These are phyloP conservation scores for Phoxinus dragarum DNA, from an alignment of 2,797 vertebrate genomes.

Conservation along the genomic window DNA sequence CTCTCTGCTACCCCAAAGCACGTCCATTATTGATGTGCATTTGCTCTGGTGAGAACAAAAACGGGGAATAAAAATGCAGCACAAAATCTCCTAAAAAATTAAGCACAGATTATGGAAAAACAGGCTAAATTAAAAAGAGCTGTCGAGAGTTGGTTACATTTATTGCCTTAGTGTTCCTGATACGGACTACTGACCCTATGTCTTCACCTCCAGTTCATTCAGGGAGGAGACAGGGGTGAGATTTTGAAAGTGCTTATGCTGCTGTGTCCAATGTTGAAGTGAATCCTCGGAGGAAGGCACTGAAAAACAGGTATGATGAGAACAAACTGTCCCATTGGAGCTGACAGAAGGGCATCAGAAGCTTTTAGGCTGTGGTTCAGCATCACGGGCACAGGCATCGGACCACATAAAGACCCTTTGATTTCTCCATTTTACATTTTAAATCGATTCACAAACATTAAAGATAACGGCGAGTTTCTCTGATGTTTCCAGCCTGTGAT, in stretches of 20 bases:
- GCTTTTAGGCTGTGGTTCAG: slow-evolving; percentile 1
- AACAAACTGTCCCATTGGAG: slow-evolving; percentile 28
- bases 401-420: slow-evolving; percentile 54
- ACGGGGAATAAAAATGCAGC: slow-evolving; percentile 69
- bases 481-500: slow-evolving; percentile 33
- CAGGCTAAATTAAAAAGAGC: slow-evolving; percentile 46
- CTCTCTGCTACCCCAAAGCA: slow-evolving; percentile 58
- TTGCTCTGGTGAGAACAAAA: slow-evolving; percentile 79
- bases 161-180: slow-evolving; percentile 33
- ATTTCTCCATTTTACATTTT: slow-evolving; percentile 44
- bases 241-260: slow-evolving; percentile 24
- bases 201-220: slow-evolving; percentile 13
- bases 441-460: slow-evolving; percentile 43
- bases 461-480: slow-evolving; percentile 34
- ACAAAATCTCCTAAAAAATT: slow-evolving; percentile 78
- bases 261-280: slow-evolving; percentile 1
- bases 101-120: slow-evolving; percentile 61
- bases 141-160: slow-evolving; percentile 47
- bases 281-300: background rate
- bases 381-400: background rate
- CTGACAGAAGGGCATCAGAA: slow-evolving; percentile 36
- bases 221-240: slow-evolving; percentile 12
- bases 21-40: slow-evolving; percentile 78
- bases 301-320: background rate
- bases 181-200: slow-evolving; percentile 52